phyloP scores from a whole-genome alignment of 1,140 invertebrate species.

The Ditylenchus dipsaci region DNA sequence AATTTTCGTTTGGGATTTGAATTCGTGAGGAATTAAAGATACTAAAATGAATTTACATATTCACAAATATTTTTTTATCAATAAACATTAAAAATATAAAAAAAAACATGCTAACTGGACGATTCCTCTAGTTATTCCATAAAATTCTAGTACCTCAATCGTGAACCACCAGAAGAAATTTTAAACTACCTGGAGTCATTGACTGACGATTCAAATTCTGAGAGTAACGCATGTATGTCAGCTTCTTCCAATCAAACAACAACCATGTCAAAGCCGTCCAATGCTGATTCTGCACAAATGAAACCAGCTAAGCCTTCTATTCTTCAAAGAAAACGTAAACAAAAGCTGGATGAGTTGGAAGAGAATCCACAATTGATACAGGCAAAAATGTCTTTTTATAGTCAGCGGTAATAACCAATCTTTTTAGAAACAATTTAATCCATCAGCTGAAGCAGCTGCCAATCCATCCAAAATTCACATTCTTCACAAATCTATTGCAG shows the following conservation, averaged over 20 bases:
- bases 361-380: conserved; percentile 3
- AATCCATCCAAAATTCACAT: conserved; percentile 5
- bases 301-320: conserved; percentile 19
- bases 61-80: too few relatives aligned
- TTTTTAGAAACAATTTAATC: not conserved
- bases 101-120: too few relatives aligned
- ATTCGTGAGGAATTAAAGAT: too few relatives aligned
- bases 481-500: conserved; percentile 8
- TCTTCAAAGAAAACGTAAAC: conserved; percentile 23
- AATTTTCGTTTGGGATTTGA: too few relatives aligned
- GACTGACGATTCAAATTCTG: conserved; percentile 18
- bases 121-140: too few relatives aligned
- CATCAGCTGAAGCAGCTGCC: not conserved
- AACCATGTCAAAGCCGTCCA: not conserved
- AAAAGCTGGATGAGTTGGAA: conserved; percentile 8
- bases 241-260: not conserved
- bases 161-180: conserved; percentile 43
- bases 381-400: not conserved
- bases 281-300: not conserved
- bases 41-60: too few relatives aligned
- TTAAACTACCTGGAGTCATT: conserved; percentile 35
- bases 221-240: not conserved
- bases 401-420: not conserved
- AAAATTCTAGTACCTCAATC: conserved; percentile 27
- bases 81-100: too few relatives aligned